phyloP scores from a whole-genome alignment of 2,797 vertebrate genomes.

The Tarsius wallacei region DNA sequence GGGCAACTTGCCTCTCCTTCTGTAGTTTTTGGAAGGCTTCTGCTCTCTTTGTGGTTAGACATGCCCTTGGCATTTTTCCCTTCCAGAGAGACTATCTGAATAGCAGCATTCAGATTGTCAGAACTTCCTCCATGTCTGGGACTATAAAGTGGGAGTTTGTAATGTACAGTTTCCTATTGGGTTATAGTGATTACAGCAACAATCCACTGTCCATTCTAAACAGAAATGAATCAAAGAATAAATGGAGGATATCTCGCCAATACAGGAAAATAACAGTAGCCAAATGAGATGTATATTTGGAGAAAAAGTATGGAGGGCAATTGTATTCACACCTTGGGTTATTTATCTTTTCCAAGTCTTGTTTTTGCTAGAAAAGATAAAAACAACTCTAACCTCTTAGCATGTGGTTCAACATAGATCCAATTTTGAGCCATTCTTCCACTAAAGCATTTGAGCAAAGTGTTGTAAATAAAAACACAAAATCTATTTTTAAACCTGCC shows the following conservation, averaged over 20 bases:
- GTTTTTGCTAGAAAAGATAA: constrained; percentile 46
- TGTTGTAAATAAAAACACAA: neutral
- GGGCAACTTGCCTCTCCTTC: constrained; percentile 32
- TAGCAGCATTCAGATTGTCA: constrained; percentile 59
- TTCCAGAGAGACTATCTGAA: constrained; percentile 68
- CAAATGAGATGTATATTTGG: constrained; percentile 3
- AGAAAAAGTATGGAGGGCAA: neutral
- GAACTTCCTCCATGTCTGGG: neutral
- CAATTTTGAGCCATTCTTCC: neutral
- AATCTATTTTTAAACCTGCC: neutral
- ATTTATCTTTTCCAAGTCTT: neutral
- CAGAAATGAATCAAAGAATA: constrained; percentile 28
- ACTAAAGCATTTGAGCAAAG: neutral
- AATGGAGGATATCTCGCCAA: neutral
- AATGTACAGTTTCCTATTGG: constrained; percentile 33
- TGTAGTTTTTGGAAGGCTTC: constrained; percentile 71
- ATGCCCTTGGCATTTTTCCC: constrained; percentile 25
- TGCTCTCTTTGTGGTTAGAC: constrained; percentile 68
- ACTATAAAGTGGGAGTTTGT: neutral
- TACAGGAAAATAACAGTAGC: constrained; percentile 31
- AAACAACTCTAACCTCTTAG: neutral
- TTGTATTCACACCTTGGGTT: neutral
- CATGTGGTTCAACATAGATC: neutral
- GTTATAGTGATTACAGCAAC: constrained; percentile 55
- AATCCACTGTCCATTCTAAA: constrained; percentile 25